A percentile compares a stretch with the other conserved stretches of the same genome.
phyloP scores from a whole-genome alignment of 64 coral and sea anemone genomes.

The Porites lutea region DNA sequence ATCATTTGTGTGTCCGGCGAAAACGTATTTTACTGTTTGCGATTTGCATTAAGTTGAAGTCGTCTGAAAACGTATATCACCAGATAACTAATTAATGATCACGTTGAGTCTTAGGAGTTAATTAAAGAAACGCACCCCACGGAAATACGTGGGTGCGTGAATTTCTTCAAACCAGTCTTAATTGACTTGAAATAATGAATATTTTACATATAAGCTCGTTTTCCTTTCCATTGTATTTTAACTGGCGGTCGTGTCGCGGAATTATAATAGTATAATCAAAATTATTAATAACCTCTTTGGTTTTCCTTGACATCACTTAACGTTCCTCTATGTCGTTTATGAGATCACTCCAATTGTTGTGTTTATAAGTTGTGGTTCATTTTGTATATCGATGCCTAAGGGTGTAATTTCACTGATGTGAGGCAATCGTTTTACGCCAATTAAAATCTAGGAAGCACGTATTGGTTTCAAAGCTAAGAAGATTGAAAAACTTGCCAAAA shows the following conservation, averaged over 20 bases:
- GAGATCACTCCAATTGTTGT: not conserved
- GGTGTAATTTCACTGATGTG: conserved; percentile 11
- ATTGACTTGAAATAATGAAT: no score
- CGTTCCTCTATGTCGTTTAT: not conserved
- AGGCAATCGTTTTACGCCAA: not conserved
- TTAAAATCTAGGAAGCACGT: not conserved
- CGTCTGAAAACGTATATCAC: no score
- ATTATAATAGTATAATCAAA: no score
- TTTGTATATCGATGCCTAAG: not conserved
- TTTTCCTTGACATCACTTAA: no score
- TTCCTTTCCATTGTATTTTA: no score
- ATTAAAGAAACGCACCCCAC: not conserved
- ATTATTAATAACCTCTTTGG: not conserved
- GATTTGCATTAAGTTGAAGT: no score
- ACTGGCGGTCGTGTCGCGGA: no score
- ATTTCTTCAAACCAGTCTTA: no score
- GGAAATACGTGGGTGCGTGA: not conserved
- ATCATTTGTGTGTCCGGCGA: no score
- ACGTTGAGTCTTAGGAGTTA: not conserved
- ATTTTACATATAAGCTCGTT: no score
- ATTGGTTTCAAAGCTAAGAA: not conserved
- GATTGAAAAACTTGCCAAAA: not conserved
- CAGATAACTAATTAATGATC: no score
- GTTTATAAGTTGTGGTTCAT: conserved; percentile 14
- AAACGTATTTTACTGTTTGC: no score